Percentiles rank a stretch among this genome's conserved stretches.
These are phyloP conservation scores for Pocota personata DNA, from an alignment of 2,888 invertebrate genomes.

Conservation along the genomic window DNA sequence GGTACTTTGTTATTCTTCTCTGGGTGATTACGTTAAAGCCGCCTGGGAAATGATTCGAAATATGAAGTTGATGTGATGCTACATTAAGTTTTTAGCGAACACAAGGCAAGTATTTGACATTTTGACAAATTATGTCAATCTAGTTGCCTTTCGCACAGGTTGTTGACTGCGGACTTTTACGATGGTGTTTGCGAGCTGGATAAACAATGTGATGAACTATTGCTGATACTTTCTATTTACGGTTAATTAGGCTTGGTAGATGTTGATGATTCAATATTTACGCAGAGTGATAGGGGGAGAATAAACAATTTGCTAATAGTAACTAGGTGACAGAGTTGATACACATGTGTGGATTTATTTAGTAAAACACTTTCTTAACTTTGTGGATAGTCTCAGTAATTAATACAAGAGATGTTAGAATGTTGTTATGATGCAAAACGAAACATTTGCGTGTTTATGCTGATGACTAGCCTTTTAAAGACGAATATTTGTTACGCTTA, in stretches of 20 bases:
- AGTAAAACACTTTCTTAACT: too few species aligned
- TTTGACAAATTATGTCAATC: conserved; percentile 15
- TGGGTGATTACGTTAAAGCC: not conserved
- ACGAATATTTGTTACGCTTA: too few species aligned
- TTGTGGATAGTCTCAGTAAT: too few species aligned
- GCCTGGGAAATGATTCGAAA: not conserved
- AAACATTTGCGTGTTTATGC: too few species aligned
- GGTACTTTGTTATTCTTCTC: not conserved
- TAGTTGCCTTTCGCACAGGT: not conserved
- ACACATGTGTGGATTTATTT: too few species aligned
- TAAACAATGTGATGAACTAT: not conserved
- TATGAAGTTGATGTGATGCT: not conserved
- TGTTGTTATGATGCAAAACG: too few species aligned
- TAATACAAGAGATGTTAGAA: too few species aligned
- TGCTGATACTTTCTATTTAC: not conserved
- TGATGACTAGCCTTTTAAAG: too few species aligned
- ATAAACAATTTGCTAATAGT: too few species aligned
- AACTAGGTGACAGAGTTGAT: too few species aligned
- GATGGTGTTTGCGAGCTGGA: not conserved
- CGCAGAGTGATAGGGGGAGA: not conserved
- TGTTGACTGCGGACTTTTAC: not conserved
- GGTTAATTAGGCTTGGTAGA: not conserved
- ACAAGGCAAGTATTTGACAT: conserved; percentile 2
- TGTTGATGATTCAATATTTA: not conserved
- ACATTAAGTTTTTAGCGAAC: not conserved